Percentiles rank a stretch among this genome's conserved stretches.
These are phyloP conservation scores for Lepetodrilus schrolli DNA, from an alignment of 2,888 invertebrate species.

Conservation along the genomic window DNA sequence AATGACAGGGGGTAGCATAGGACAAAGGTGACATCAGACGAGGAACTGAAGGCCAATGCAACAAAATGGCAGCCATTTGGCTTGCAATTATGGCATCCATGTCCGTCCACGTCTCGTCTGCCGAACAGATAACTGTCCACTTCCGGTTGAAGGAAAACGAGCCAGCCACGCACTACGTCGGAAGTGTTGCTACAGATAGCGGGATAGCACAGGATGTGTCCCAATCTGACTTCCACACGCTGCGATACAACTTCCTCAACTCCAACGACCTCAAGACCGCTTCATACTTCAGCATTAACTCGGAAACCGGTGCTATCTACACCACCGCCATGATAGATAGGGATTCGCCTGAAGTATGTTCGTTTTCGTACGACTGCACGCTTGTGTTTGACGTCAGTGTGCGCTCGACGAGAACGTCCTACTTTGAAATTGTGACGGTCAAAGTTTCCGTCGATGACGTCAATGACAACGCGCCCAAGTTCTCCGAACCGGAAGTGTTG, in stretches of 20 bases:
- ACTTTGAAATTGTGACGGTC: conserved; percentile 44
- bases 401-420: conserved; percentile 37
- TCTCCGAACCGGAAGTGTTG: conserved; percentile 38
- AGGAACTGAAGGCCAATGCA: too few relatives aligned
- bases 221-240: conserved; percentile 32
- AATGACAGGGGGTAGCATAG: neutral
- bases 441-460: conserved; percentile 45
- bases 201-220: conserved; percentile 40
- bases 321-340: conserved; percentile 53
- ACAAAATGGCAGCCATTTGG: conserved; percentile 1
- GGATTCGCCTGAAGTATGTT: conserved; percentile 48
- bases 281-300: conserved; percentile 48
- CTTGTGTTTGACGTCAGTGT: conserved; percentile 51
- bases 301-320: conserved; percentile 48
- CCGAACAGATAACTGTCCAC: conserved; percentile 5
- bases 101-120: neutral
- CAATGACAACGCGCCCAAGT: conserved; percentile 48
- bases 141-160: conserved; percentile 51
- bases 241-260: conserved; percentile 43
- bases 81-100: neutral
- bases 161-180: conserved; percentile 47
- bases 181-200: conserved; percentile 49
- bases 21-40: neutral
- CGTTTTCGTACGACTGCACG: conserved; percentile 44
- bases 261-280: conserved; percentile 39